Conservation (phyloP, 2,113 vertebrate species). For the Accipiter virgatus region DNA sequence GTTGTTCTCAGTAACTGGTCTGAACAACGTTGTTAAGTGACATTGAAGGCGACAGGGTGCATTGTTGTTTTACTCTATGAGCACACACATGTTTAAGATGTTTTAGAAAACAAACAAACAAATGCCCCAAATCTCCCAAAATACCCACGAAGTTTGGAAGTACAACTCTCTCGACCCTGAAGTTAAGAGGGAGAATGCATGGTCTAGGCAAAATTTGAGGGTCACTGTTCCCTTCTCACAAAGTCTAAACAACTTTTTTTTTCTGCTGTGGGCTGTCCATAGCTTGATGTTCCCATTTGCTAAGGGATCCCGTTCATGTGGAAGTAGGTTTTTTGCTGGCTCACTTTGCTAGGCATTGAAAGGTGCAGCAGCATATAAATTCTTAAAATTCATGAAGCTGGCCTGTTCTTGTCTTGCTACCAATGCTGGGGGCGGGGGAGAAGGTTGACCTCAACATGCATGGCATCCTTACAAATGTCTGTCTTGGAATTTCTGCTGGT, state of each 20-base stretch:
- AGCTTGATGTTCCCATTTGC: not conserved
- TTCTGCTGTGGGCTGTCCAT: not conserved
- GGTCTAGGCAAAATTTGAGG: not conserved
- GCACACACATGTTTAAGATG: not conserved
- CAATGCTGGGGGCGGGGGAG: rapidly evolving
- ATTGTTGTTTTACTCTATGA: not conserved
- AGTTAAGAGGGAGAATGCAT: not conserved
- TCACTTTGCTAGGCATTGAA: not conserved
- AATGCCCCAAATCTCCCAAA: not conserved
- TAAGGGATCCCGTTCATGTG: not conserved
- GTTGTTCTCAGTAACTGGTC: not conserved
- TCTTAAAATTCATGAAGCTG: not conserved
- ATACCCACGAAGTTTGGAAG: not conserved
- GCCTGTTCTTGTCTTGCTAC: not conserved
- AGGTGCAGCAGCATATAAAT: not conserved
- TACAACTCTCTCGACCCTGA: not conserved
- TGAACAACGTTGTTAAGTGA: not conserved
- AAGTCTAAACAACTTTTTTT: not conserved
- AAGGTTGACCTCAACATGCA: not conserved
- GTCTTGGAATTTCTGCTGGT: not conserved
- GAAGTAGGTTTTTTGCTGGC: not conserved
- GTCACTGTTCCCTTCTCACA: not conserved
- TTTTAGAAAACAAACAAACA: not conserved
- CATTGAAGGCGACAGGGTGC: not conserved
- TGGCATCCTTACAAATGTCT: not conserved